Base-by-base conservation (phyloP, 2,113 vertebrate species). In the Oncorhynchus nerka region DNA sequence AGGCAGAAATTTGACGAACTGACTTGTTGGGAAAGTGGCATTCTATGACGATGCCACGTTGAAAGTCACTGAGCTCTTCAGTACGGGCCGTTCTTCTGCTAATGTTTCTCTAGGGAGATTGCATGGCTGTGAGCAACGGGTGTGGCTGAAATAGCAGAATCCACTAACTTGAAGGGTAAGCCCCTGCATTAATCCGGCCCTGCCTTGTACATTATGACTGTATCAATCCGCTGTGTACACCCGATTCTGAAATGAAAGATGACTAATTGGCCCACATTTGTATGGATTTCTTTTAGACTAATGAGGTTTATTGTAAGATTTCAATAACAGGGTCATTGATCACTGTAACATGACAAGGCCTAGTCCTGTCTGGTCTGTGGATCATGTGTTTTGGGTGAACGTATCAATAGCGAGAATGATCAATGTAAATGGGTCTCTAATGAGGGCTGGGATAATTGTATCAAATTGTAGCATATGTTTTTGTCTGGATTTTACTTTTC, bases 271-370 rank as follows among this genome's bases (percentile, higher is more conserved):
- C 81, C 82, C 86, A 4, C 85, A 87, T 87, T 26, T 80, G 89
- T 82, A 75, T 45, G 2, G 83, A 91, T 92, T 92, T 32, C 48
- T 77, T 84, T 85, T 75, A 66, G 79, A 86, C 83, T 94, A 92
- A 91, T 91, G 89, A 93, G 87, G 85, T 93, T 90, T 85, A 73
- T 70, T 72, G 85, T 89, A 86, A 93, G 93, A 89, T 91, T 90
- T 92, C 89, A 86, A 91, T 92, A 92, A 82, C 92, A 84, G 90
- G 87, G 81, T 28, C 84, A 88, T 74, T 86, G 80, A 89, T 93
- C 89, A 78, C 77, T 89, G 89, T 83, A 88, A 92, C 83, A 81
- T 80, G 77, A 87, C 85, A 85, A 80, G 84, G 78, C 74, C 28
- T 71, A 62, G 59, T 76, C 79, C 74, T 59, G 79, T 79, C 28